Evolutionary conservation across 1,140 invertebrate genomes (phyloP).

Genomic region (Contarinia nasturtii): DNA sequence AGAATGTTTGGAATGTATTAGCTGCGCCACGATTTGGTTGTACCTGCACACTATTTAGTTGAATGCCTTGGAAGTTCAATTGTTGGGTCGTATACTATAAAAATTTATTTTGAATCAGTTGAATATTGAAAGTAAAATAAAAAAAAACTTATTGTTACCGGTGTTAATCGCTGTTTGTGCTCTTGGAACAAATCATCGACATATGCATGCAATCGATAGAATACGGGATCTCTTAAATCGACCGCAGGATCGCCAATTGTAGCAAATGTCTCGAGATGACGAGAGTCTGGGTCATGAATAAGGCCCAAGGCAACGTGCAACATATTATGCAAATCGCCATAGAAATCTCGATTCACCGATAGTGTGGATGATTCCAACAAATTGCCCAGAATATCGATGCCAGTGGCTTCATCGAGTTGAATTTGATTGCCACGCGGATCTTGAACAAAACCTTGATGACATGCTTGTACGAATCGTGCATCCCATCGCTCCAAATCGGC

Average conservation of each 20-base stretch:
- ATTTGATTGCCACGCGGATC: conserved; percentile 27
- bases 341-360: conserved; percentile 43
- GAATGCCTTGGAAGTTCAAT: conserved; percentile 42
- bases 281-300: conserved; percentile 51
- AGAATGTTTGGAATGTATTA: conserved; percentile 43
- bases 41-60: conserved; percentile 32
- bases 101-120: not conserved
- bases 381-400: conserved; percentile 64
- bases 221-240: conserved; percentile 64
- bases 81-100: conserved; percentile 19
- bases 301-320: conserved; percentile 33
- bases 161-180: conserved; percentile 46
- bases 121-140: too few relatives aligned
- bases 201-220: conserved; percentile 68
- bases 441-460: conserved; percentile 15
- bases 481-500: conserved; percentile 17
- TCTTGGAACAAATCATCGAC: conserved; percentile 62
- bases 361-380: conserved; percentile 54
- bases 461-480: conserved; percentile 22
- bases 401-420: conserved; percentile 38
- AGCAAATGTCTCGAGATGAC: conserved; percentile 42
- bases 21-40: conserved; percentile 24
- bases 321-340: conserved; percentile 55
- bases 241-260: conserved; percentile 51
- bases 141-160: conserved; percentile 5